Evolutionary conservation across 1,140 invertebrate species (phyloP).

Genomic region (Heliconius congener): DNA sequence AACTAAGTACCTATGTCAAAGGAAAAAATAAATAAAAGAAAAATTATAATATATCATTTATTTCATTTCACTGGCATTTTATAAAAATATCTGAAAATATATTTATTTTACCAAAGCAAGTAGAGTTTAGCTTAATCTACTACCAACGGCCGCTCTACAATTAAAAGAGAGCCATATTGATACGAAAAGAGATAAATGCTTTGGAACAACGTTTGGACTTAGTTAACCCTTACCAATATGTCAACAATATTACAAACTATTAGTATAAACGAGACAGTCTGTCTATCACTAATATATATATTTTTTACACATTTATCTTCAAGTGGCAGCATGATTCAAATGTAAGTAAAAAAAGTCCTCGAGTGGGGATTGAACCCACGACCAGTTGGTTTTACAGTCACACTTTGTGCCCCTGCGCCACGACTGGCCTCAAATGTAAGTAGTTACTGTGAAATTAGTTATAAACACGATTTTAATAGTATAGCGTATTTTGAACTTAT

Average conservation of each 20-base stretch:
- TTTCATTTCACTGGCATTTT: not conserved
- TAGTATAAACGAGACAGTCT: not conserved
- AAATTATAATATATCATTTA: constrained; percentile 2
- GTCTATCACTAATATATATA: not conserved
- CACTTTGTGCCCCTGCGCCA: too few species aligned
- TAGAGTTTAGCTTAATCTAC: not conserved
- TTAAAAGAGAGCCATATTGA: constrained; percentile 8
- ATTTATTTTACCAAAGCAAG: constrained; percentile 3
- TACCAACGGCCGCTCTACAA: not conserved
- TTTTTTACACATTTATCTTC: not conserved
- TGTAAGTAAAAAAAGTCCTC: not conserved
- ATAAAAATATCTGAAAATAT: not conserved
- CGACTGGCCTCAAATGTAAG: not conserved
- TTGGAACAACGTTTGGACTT: constrained; percentile 49
- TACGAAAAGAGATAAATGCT: constrained; percentile 51
- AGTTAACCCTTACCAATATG: constrained; percentile 24
- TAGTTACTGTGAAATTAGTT: too few species aligned
- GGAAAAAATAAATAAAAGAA: not conserved
- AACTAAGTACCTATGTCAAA: not conserved
- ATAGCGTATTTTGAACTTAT: too few species aligned
- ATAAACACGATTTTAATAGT: too few species aligned
- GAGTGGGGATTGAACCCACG: too few species aligned
- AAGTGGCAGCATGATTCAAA: not conserved
- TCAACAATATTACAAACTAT: constrained; percentile 5
- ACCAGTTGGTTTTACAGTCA: too few species aligned